These are phyloP conservation scores for Hemicordylus capensis DNA, from an alignment of 2,113 vertebrate species.

Conservation along the genomic window DNA sequence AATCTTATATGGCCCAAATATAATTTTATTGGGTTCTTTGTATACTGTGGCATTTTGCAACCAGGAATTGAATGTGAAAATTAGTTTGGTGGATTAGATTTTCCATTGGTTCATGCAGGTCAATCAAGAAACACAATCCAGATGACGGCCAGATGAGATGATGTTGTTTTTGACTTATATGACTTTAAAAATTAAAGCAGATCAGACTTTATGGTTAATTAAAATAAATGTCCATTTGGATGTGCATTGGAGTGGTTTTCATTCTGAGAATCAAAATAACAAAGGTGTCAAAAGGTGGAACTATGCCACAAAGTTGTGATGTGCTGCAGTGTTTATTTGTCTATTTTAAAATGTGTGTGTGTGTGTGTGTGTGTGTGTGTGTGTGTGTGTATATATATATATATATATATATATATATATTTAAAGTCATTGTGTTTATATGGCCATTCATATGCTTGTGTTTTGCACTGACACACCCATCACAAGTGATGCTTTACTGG, in stretches of 20 bases:
- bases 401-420: no score
- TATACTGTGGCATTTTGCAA: constrained; percentile 12
- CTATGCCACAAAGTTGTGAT: no score
- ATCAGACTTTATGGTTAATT: constrained; percentile 8
- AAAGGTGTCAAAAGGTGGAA: background rate
- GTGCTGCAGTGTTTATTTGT: background rate
- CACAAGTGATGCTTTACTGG: background rate
- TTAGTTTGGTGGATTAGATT: constrained; percentile 20
- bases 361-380: no score
- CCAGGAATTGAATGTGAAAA: constrained; percentile 19
- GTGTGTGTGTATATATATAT: no score
- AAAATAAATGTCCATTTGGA: background rate
- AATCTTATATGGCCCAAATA: constrained; percentile 12
- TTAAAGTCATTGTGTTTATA: background rate
- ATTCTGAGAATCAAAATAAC: background rate
- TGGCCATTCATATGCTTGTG: background rate
- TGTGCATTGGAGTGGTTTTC: background rate
- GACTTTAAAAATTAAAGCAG: background rate
- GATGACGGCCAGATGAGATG: background rate
- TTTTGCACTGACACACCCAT: background rate
- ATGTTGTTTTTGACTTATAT: background rate
- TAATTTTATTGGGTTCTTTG: constrained; percentile 29
- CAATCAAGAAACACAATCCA: background rate
- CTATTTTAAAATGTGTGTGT: background rate
- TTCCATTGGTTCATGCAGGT: background rate